A percentile compares a stretch with the other conserved stretches of the same genome.
Evolutionary conservation across 2,113 vertebrate genomes (phyloP).

Genomic region (Pterophyllum scalare): DNA sequence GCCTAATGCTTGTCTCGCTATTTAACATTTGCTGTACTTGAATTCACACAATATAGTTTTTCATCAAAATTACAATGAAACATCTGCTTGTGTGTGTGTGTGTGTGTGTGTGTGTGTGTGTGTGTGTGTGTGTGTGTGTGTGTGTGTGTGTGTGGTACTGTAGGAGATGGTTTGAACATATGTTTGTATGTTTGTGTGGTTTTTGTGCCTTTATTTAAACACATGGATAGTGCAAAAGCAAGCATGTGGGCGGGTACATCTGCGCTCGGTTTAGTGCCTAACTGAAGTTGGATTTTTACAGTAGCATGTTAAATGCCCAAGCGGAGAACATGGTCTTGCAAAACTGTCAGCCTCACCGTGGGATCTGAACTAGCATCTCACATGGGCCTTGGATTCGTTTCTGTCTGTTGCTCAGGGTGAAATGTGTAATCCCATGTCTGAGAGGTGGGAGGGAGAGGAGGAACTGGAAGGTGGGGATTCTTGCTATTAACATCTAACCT

Average conservation of each 20-base stretch:
- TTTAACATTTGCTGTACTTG: conserved; percentile 42
- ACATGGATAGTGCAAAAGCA: not conserved
- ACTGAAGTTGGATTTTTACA: conserved; percentile 44
- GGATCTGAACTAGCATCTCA: conserved; percentile 42
- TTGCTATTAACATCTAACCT: conserved; percentile 76
- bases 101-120: not conserved
- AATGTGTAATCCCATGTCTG: conserved; percentile 77
- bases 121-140: conserved; percentile 9
- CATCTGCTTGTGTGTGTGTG: conserved; percentile 31
- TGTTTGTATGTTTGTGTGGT: not conserved
- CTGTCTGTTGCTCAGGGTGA: conserved; percentile 76
- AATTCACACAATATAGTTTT: conserved; percentile 16
- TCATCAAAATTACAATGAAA: conserved; percentile 6
- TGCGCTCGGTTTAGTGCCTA: not conserved
- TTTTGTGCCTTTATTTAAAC: conserved; percentile 3
- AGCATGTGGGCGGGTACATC: not conserved
- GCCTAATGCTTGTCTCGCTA: conserved; percentile 43
- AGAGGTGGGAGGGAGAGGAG: conserved; percentile 53
- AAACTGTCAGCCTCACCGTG: conserved; percentile 56
- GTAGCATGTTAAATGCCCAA: conserved; percentile 64
- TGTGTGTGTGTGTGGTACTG: not conserved
- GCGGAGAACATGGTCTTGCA: conserved; percentile 60
- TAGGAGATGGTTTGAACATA: not conserved
- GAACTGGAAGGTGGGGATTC: conserved; percentile 57
- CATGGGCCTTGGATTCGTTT: conserved; percentile 71